These are phyloP conservation scores for Phragmatobia fuliginosa DNA, from an alignment of 2,888 invertebrate species.

Conservation along the genomic window DNA sequence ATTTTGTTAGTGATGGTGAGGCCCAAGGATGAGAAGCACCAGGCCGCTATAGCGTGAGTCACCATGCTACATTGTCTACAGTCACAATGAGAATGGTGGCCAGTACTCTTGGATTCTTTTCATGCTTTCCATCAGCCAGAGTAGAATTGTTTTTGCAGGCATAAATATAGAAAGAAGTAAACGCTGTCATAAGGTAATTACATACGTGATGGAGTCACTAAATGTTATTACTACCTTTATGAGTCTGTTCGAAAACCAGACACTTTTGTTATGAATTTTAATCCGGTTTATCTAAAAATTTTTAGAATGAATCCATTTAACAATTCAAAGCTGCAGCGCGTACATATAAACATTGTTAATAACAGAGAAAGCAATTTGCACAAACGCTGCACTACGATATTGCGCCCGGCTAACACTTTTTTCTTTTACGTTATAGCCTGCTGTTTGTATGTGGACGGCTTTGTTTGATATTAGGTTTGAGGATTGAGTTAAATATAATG, in stretches of 20 bases:
- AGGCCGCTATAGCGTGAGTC: too few species aligned
- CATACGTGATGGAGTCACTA: too few species aligned
- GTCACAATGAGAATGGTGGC: too few species aligned
- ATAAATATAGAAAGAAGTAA: too few species aligned
- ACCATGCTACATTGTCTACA: too few species aligned
- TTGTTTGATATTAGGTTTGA: constrained; percentile 17
- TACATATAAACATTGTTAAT: constrained; percentile 36
- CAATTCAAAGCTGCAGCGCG: constrained; percentile 29
- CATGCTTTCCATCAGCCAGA: too few species aligned
- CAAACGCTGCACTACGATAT: constrained; percentile 39
- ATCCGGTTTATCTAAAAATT: background rate
- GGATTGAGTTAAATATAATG: background rate
- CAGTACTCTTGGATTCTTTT: too few species aligned
- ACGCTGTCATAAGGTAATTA: too few species aligned
- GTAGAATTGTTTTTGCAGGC: too few species aligned
- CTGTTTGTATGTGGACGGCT: constrained; percentile 10
- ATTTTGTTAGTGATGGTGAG: too few species aligned
- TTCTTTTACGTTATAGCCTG: constrained; percentile 24
- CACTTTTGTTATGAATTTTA: background rate
- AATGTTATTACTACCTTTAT: too few species aligned
- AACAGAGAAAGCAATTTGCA: constrained; percentile 39
- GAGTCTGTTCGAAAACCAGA: background rate
- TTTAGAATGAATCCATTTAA: constrained; percentile 19
- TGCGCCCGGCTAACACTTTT: constrained; percentile 33
- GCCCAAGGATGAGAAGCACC: too few species aligned